Conservation (phyloP, 2,113 vertebrate genomes). For the Numenius arquata region DNA sequence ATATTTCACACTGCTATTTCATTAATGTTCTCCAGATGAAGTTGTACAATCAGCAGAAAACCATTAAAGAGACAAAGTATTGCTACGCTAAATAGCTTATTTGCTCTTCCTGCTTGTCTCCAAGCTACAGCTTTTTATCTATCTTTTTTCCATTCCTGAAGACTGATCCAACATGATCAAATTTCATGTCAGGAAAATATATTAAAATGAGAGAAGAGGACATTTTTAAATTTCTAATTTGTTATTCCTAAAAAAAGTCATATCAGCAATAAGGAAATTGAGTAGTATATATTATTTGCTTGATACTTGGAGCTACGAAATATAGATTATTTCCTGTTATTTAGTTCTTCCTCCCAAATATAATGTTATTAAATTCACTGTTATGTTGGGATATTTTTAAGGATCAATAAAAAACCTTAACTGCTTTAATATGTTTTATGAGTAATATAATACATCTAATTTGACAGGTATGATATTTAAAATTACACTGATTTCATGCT, state of each 20-base stretch:
- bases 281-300: background rate
- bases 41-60: conserved; percentile 7
- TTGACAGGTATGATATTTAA: background rate
- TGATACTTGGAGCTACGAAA: background rate
- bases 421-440: background rate
- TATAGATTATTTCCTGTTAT: background rate
- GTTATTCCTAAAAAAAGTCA: background rate
- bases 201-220: background rate
- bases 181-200: background rate
- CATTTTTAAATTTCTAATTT: background rate
- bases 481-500: background rate
- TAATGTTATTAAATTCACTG: background rate
- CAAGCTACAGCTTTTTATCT: background rate
- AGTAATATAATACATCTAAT: background rate
- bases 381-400: background rate
- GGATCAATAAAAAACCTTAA: background rate
- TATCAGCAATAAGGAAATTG: background rate
- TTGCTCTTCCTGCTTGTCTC: background rate
- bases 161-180: background rate
- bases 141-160: background rate
- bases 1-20: background rate
- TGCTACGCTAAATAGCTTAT: background rate
- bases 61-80: conserved; percentile 14
- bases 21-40: conserved; percentile 12
- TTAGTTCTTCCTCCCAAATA: background rate